Evolutionary conservation across 2,797 vertebrate species (phyloP), one percentile per base, ranked within the genome.

Genomic region (Darevskia nairensis): DNA sequence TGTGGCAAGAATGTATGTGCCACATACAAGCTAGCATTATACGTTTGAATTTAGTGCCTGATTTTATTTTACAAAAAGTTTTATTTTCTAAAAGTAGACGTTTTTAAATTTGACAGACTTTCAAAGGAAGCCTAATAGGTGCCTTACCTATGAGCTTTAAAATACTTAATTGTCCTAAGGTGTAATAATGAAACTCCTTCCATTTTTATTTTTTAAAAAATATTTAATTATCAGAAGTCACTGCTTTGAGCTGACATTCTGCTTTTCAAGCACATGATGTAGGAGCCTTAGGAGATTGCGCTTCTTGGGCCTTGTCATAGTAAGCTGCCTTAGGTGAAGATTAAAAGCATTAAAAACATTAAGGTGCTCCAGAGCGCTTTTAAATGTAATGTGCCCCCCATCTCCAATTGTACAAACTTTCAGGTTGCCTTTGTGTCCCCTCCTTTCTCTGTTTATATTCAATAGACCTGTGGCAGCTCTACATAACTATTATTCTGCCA

Each of bases 1-100:
- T 93, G 75, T 80, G 92, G 88, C 86, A 91, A 86, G 91, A 92
- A 89, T 86, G 59, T 86, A 88, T 91, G 85, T 93, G 91, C 91
- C 90, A 19, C 87, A 86, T 90, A 94, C 86, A 89, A 93, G 88
- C 90, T 94, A 94, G 64, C 90, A 69, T 94, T 94, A 87, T 64
- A 88, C 88, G 75, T 79, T 91, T 90, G 80, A 92, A 81, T 92
- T 13, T 85, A 91, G 92, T 83, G 76, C 88, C 89, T 92, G 92
- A 23, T 86, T 89, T 55, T 69, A 55, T 61, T 66, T 21, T 84
- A 32, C 29, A 69, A 83, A 83, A 77, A 72, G 32, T 10, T 11
- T n/a, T n/a, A 32, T n/a, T 68, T 25, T 32, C 29, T 29, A 66
- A 46, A 74, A 39, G 27, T n/a, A n/a, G n/a, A 13, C 29, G 61